Conservation (phyloP, 1,140 invertebrate genomes). For the Mycetomoellerius zeteki region DNA sequence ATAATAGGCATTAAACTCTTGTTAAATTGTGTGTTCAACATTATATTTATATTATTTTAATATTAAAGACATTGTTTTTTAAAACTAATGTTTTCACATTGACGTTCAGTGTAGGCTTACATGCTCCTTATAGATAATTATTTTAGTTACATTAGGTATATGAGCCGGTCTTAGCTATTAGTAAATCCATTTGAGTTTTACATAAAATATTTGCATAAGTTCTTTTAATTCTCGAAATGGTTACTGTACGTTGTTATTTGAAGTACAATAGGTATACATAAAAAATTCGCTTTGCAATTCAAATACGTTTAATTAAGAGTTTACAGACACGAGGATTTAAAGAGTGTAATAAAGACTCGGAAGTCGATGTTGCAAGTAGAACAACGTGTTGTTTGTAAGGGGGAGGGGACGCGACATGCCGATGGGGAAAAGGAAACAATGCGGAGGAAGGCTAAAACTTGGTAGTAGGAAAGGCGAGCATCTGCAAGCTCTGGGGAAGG, state of each 20-base stretch:
- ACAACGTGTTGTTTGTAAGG: constrained; percentile 29
- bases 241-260: neutral
- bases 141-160: too few relatives aligned
- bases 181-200: neutral
- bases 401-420: constrained; percentile 26
- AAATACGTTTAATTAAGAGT: constrained; percentile 21
- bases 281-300: neutral
- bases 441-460: constrained; percentile 53
- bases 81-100: too few relatives aligned
- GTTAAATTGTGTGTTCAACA: too few relatives aligned
- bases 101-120: too few relatives aligned
- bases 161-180: too few relatives aligned
- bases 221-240: neutral
- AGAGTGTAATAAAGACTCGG: constrained; percentile 33
- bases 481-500: constrained; percentile 5
- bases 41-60: too few relatives aligned
- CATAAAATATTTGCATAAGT: neutral
- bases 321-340: constrained; percentile 31
- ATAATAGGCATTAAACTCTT: too few relatives aligned
- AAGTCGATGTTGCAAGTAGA: constrained; percentile 9
- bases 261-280: neutral
- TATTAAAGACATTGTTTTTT: too few relatives aligned
- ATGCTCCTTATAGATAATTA: too few relatives aligned
- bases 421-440: constrained; percentile 62
- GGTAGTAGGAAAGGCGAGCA: constrained; percentile 30